A percentile compares a stretch with the other conserved stretches of the same genome.
These are phyloP conservation scores for Limosa lapponica DNA, from an alignment of 2,797 vertebrate species.

Conservation along the genomic window DNA sequence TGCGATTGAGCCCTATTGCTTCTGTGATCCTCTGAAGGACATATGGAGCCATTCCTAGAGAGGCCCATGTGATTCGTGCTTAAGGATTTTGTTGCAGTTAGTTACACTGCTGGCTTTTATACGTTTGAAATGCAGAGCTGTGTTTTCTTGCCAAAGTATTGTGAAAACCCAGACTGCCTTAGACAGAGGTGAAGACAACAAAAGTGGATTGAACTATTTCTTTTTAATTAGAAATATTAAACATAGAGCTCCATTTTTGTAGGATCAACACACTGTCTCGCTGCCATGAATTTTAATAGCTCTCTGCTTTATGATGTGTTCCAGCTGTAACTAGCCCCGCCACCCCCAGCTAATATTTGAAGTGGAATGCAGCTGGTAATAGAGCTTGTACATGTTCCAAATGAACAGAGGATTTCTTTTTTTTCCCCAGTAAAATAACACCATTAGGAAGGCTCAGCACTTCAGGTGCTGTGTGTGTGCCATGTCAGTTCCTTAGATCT, in stretches of 20 bases:
- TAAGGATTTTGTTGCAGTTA: no score
- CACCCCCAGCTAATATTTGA: slow-evolving; percentile 66
- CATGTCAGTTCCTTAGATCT: slow-evolving; percentile 54
- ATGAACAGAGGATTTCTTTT: slow-evolving; percentile 35
- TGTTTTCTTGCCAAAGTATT: slow-evolving; percentile 43
- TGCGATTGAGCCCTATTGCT: no score
- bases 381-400: slow-evolving; percentile 62
- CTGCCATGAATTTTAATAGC: slow-evolving; percentile 61
- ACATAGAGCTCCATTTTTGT: slow-evolving; percentile 46
- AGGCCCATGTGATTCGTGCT: no score
- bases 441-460: slow-evolving; percentile 26
- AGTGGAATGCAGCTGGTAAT: slow-evolving; percentile 68
- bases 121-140: slow-evolving; percentile 21
- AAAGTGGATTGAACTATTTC: slow-evolving; percentile 57
- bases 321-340: slow-evolving; percentile 71
- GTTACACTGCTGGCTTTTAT: slow-evolving; percentile 41
- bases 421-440: slow-evolving; percentile 41
- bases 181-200: slow-evolving; percentile 68
- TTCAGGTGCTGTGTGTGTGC: slow-evolving; percentile 73
- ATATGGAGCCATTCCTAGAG: no score
- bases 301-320: slow-evolving; percentile 68
- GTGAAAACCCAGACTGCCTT: slow-evolving; percentile 63
- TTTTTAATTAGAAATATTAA: slow-evolving; percentile 62
- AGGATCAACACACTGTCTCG: slow-evolving; percentile 51
- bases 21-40: no score